Evolutionary conservation across 2,888 invertebrate genomes (phyloP), one percentile per base, ranked within the genome.

Genomic region (Megastigmus dorsalis): DNA sequence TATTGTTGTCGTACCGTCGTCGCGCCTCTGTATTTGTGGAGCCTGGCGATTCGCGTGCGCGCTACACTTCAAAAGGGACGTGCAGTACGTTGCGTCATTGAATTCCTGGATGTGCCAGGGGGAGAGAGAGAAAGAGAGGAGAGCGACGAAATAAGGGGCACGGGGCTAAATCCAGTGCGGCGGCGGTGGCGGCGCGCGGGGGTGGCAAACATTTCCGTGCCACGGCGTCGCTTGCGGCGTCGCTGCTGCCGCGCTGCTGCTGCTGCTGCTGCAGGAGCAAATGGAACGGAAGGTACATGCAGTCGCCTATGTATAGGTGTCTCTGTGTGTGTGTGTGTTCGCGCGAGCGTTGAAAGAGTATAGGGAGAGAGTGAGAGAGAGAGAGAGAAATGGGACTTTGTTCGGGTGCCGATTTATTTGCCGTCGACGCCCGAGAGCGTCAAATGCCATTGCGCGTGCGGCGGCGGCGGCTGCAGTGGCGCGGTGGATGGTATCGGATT

Each of bases 121-220:
- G n/a, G n/a, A n/a, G n/a, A n/a, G n/a, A n/a, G n/a, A n/a, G n/a
- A n/a, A n/a, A n/a, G n/a, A n/a, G n/a, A n/a, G n/a, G n/a, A n/a
- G n/a, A n/a, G 6, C 54, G 20, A 33, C 13, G 38, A 57, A 57
- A 38, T 38, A 57, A 38, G 50, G 15, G 15, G 52, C 38, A n/a
- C 10, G 26, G 33, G 33, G 33, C 36, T 30, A 20, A 62, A 45
- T 30, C 41, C 33, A 1, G 20, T 18, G n/a, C 9, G 36, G 36
- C 9, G 50, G 23, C n/a, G n/a, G n/a, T n/a, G n/a, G n/a, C n/a
- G n/a, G n/a, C n/a, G n/a, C n/a, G n/a, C n/a, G n/a, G n/a, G n/a
- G n/a, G n/a, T n/a, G n/a, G n/a, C n/a, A n/a, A 45, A 63, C 63
- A 63, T 45, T 54, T 55, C 54, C 66, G 66, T 43, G 66, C 43